Base-by-base conservation (phyloP, 2,113 vertebrate species). In the Anguilla japonica region DNA sequence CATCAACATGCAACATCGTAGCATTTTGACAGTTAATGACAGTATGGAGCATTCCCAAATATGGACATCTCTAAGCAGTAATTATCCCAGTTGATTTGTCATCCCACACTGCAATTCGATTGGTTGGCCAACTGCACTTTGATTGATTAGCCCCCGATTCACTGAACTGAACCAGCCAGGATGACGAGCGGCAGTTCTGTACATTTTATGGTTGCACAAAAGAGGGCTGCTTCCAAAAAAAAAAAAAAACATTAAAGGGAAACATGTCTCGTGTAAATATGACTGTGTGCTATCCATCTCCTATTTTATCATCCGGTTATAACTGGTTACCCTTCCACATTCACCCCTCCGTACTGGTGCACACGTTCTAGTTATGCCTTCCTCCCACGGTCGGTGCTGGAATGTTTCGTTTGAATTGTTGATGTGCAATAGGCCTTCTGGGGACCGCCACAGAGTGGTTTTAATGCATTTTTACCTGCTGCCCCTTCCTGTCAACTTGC, bases 321-420 rank as follows among this genome's bases (percentile, higher is more conserved):
- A 22, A 75, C 13, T 6, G n/a, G 71, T 75, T 13, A 34, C n/a
- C 7, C 71, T 78, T 20, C 43, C 71, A 3, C 26, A 34, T n/a
- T 84, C 57, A 50, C n/a, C 50, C 41, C 43, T 39, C 41, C 14
- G 29, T 11, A 67, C 75, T 86, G 56, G 16, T 85, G n/a, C 46
- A 34, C 40, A 16, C 34, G 15, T 26, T 41, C 71, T n/a, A 71
- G 40, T 84, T 29, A 34, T 41, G 29, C 46, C 60, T 50, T 84
- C 46, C 40, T 63, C 67, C 80, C 41, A 82, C 83, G 13, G 79
- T 84, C 26, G 87, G 3, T 67, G 22, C 50, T 67, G 26, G 20
- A 84, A 86, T 85, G 7, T 80, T 89, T 86, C 4, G 75, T 89
- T 85, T 88, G 87, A 84, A 56, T 90, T 91, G 84, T 89, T 39